phyloP scores from a whole-genome alignment of 92 coral and sea anemone species.

The Anthopleura xanthogrammica region DNA sequence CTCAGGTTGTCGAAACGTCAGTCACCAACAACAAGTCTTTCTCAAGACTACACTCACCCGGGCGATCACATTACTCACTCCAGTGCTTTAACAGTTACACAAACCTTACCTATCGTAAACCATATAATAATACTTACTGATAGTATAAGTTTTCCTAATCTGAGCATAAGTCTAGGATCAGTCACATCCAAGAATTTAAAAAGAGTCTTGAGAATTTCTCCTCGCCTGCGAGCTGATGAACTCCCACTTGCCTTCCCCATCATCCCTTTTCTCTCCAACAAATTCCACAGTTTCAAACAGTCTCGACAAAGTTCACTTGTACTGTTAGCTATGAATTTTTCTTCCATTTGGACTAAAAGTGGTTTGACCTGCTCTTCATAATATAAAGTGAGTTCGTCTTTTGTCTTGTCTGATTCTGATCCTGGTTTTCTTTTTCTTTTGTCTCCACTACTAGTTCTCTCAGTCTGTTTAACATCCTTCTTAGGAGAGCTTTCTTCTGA shows the following conservation, averaged over 20 bases:
- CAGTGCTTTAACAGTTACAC: no score
- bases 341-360: constrained; percentile 80
- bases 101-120: no score
- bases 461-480: constrained; percentile 40
- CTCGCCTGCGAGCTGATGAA: constrained; percentile 76
- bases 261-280: constrained; percentile 66
- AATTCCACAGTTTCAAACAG: constrained; percentile 78
- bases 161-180: constrained; percentile 79
- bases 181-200: constrained; percentile 88
- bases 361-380: constrained; percentile 89
- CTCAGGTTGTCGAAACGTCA: no score
- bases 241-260: constrained; percentile 84
- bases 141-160: constrained; percentile 85
- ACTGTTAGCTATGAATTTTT: constrained; percentile 59
- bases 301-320: constrained; percentile 72
- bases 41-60: no score
- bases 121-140: constrained; percentile 59
- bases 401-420: constrained; percentile 46
- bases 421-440: constrained; percentile 64
- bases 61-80: no score
- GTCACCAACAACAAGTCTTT: no score
- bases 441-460: constrained; percentile 66
- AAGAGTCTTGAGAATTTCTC: constrained; percentile 84
- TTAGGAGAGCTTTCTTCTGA: constrained; percentile 34
- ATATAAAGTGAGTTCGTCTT: constrained; percentile 68